These are phyloP conservation scores for Leptopilina clavipes DNA, from an alignment of 1,140 invertebrate species.

Conservation along the genomic window DNA sequence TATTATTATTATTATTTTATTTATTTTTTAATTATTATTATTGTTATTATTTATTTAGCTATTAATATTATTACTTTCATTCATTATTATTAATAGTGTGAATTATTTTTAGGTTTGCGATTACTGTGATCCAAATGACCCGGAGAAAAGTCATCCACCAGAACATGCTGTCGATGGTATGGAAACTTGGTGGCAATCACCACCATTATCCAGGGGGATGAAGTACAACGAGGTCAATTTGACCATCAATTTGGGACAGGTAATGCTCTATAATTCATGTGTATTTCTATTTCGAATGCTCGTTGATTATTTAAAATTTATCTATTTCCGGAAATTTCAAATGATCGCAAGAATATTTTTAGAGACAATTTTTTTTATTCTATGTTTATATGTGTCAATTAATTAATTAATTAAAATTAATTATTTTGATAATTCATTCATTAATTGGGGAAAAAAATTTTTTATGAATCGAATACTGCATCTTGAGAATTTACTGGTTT, in stretches of 20 bases:
- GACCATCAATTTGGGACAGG: conserved; percentile 97
- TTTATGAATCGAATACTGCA: no score
- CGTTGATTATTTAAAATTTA: neutral
- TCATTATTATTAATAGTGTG: conserved; percentile 19
- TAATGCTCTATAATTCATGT: conserved; percentile 35
- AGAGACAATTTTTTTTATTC: no score
- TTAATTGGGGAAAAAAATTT: no score
- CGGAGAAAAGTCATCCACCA: conserved; percentile 88
- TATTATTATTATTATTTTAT: no score
- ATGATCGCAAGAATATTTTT: no score
- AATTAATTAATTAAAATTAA: neutral
- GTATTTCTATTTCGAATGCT: neutral
- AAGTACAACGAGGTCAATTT: conserved; percentile 98
- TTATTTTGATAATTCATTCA: no score
- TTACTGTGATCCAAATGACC: conserved; percentile 86
- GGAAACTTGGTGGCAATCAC: conserved; percentile 97
- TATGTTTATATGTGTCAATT: neutral
- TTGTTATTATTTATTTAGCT: no score
- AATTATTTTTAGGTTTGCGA: conserved; percentile 89
- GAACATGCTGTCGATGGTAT: conserved; percentile 95
- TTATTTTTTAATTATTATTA: no score
- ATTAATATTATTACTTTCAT: neutral
- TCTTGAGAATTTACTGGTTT: no score
- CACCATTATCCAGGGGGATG: conserved; percentile 96
- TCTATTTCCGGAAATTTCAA: neutral